Base-by-base conservation (phyloP, 2,888 invertebrate genomes). In the Drosophila ezoana region DNA sequence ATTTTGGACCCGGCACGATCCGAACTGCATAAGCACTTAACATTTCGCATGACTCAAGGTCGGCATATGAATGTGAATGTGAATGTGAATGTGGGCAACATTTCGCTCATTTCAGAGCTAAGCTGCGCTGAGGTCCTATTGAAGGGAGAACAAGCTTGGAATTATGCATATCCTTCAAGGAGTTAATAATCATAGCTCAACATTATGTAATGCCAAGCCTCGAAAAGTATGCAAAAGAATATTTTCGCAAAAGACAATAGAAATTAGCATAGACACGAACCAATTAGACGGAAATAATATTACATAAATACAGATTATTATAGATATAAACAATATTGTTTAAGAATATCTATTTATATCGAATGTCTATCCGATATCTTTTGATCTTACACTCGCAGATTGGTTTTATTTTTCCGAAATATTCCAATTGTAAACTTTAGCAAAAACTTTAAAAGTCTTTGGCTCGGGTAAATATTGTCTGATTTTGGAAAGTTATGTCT, bases 1-100 rank as follows among this genome's bases (percentile, higher is more conserved):
- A 72, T 63, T 77, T 38, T 66, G 66, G 65, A 49, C 57, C 64
- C 67, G 44, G 48, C 84, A 86, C 78, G 87, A 81, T 83, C 69
- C 57, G 28, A 62, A 61, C 63, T 69, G 62, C 59, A 59, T 58
- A 44, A 47, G 14, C 63, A 70, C 63, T 69, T 68, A 72, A 59
- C 68, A 64, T 68, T 60, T 60, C 63, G 33, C 48, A 49, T 60
- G 28, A 63, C 65, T 68, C 86, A 81, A 81, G 76, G 79, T 79
- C 76, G 63, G 13, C 38, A 28, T 28, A 28, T 28, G 28, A 28
- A 28, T 28, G 28, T 28, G 8, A 28, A 28, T 23, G 20, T 5
- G 20, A 20, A 20, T 20, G 18, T 18, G 18, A 18, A 18, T 23
- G 69, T 43, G 41, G 37, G 14, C 18, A 28, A 33, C 54, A 67